Base-by-base conservation (phyloP, 2,888 invertebrate species). In the Eupithecia exiguata region DNA sequence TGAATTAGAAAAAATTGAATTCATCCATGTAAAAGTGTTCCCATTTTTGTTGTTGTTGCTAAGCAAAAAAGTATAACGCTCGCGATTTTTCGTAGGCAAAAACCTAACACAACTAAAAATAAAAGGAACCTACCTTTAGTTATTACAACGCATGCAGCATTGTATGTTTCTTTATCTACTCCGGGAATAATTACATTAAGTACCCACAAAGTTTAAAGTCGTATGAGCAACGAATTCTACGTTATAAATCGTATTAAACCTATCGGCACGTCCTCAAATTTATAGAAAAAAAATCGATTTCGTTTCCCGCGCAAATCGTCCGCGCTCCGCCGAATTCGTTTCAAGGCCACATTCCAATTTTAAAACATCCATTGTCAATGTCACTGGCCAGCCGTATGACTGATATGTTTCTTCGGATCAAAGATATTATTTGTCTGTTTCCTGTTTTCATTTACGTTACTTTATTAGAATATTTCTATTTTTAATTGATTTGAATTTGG, bases 321-420 rank as follows among this genome's bases (percentile, higher is more conserved):
- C 84, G 86, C 84, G 84, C 87, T 86, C 83, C 83, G 86, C 90
- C 91, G 90, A 92, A 91, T 89, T 88, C 87, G 90, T 87, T 88
- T 89, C 94, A 94, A 93, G 93, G 94, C 88, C 93, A 86, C 92
- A 93, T 94, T 92, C 93, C 92, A 91, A 88, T 87, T 92, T 89
- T 88, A 87, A 91, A 91, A 74, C 89, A 84, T 84, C 86, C 90
- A 93, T 92, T 94, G 94, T 93, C 94, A 94, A 94, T 93, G 94
- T 93, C 93, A 86, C 87, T 81, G 84, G 82, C 87, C 82, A 81
- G 78, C 77, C 82, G 80, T 83, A 87, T 89, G 91, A 92, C 88
- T 88, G 88, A 92, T 91, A 83, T 86, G 87, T 88, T 86, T 88
- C 86, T 85, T 88, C 87, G 87, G 87, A 36, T 65, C 63, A 38